phyloP scores from a whole-genome alignment of 2,888 invertebrate genomes.

The Eupithecia inturbata region DNA sequence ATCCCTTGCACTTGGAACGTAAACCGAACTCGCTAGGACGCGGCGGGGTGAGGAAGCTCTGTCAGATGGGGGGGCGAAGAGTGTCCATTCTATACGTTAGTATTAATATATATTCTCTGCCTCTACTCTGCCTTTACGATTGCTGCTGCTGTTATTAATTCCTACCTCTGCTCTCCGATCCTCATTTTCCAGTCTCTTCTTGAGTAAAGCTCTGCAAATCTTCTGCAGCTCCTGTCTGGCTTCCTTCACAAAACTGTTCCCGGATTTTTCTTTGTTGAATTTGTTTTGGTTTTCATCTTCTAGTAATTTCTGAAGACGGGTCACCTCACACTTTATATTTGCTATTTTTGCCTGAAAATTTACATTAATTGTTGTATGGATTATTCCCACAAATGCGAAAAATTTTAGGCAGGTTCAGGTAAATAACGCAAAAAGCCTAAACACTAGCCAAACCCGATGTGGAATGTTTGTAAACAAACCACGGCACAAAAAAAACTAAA shows the following conservation, averaged over 20 bases:
- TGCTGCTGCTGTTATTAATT: not conserved
- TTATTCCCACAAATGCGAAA: not conserved
- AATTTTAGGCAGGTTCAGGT: no score
- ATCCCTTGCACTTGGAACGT: no score
- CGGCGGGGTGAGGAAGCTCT: no score
- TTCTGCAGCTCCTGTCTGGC: slow-evolving; percentile 70
- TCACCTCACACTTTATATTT: slow-evolving; percentile 51
- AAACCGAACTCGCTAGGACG: no score
- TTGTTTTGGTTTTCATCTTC: slow-evolving; percentile 56
- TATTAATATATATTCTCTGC: no score
- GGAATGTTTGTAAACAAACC: no score
- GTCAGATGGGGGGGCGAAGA: no score
- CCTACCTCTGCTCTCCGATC: slow-evolving; percentile 70
- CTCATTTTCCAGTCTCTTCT: slow-evolving; percentile 72
- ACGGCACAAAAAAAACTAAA: no score
- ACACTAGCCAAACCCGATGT: no score
- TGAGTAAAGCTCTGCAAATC: slow-evolving; percentile 63
- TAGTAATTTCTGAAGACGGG: slow-evolving; percentile 49
- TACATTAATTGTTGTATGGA: not conserved
- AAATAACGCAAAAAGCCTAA: no score
- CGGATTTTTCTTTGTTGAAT: slow-evolving; percentile 63
- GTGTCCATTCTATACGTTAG: no score
- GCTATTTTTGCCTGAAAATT: slow-evolving; percentile 56
- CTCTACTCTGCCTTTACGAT: not conserved
- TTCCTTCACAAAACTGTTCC: slow-evolving; percentile 60